These are phyloP conservation scores for Galagoides demidoff DNA, from an alignment of 2,797 vertebrate species.

Conservation along the genomic window DNA sequence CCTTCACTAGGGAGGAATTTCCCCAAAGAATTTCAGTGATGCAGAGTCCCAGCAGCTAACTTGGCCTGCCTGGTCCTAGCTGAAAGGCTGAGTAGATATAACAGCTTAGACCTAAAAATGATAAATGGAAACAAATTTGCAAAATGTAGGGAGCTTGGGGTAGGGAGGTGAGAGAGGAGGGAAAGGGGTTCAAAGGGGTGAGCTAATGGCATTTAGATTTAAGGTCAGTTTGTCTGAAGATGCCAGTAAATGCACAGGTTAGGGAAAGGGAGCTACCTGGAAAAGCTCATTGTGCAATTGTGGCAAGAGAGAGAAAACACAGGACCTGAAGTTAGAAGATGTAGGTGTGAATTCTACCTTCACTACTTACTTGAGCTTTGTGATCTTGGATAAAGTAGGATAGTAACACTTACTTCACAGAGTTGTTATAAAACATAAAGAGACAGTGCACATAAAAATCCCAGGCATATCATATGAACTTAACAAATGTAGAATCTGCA, in stretches of 20 bases:
- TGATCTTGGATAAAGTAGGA: neutral
- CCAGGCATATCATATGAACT: neutral
- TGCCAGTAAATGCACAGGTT: neutral
- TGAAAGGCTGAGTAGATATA: neutral
- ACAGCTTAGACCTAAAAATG: neutral
- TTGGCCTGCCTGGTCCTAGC: neutral
- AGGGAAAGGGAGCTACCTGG: neutral
- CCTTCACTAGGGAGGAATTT: neutral
- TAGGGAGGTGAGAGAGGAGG: neutral
- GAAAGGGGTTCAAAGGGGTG: too few species aligned
- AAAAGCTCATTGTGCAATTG: neutral
- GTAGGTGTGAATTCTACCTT: neutral
- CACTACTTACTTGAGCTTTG: neutral
- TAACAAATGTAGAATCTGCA: neutral
- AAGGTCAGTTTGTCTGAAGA: neutral
- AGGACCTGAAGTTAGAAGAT: neutral
- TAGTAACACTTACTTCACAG: neutral
- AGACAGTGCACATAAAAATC: neutral
- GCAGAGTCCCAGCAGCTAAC: neutral
- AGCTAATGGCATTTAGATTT: neutral
- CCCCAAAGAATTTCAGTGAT: neutral
- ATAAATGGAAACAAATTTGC: neutral
- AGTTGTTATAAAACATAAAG: neutral
- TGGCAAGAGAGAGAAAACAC: neutral
- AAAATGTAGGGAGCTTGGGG: neutral